Evolutionary conservation across 2,888 invertebrate species (phyloP).

Genomic region (Acrobasis consociella): DNA sequence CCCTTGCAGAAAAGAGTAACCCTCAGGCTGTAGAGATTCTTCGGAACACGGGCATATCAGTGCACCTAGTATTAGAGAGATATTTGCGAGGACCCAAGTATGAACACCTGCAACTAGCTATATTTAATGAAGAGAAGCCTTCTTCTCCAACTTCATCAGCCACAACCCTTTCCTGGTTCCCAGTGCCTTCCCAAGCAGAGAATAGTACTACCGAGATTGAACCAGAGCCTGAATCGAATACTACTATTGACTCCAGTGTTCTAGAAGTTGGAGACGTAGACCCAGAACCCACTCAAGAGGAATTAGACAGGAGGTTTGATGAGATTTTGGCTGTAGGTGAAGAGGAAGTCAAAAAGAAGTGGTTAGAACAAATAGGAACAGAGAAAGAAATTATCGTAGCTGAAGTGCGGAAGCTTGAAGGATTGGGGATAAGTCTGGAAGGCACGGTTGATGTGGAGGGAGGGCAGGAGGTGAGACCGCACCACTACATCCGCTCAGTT

Average conservation of each 20-base stretch:
- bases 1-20: constrained; percentile 95
- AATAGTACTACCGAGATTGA: constrained; percentile 86
- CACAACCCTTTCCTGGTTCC: constrained; percentile 92
- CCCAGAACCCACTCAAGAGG: constrained; percentile 78
- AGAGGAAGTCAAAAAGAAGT: constrained; percentile 89
- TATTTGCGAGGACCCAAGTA: constrained; percentile 96
- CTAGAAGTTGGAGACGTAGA: constrained; percentile 81
- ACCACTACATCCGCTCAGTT: constrained; percentile 98
- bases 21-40: constrained; percentile 98
- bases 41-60: constrained; percentile 95
- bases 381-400: constrained; percentile 95
- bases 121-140: constrained; percentile 84
- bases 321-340: constrained; percentile 80
- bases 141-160: constrained; percentile 89
- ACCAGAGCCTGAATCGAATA: constrained; percentile 90
- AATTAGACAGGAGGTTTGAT: constrained; percentile 74
- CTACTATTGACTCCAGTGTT: constrained; percentile 90
- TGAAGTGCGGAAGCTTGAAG: constrained; percentile 95
- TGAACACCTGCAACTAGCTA: constrained; percentile 94
- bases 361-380: constrained; percentile 90
- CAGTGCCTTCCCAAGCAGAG: constrained; percentile 87
- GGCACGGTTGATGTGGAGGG: constrained; percentile 99
- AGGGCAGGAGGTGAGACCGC: constrained; percentile 98
- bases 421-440: constrained; percentile 97
- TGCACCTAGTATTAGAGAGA: constrained; percentile 94